Percentiles rank a stretch among this genome's conserved stretches.
These are phyloP conservation scores for Portevinia maculata DNA, from an alignment of 2,888 invertebrate species.

Conservation along the genomic window DNA sequence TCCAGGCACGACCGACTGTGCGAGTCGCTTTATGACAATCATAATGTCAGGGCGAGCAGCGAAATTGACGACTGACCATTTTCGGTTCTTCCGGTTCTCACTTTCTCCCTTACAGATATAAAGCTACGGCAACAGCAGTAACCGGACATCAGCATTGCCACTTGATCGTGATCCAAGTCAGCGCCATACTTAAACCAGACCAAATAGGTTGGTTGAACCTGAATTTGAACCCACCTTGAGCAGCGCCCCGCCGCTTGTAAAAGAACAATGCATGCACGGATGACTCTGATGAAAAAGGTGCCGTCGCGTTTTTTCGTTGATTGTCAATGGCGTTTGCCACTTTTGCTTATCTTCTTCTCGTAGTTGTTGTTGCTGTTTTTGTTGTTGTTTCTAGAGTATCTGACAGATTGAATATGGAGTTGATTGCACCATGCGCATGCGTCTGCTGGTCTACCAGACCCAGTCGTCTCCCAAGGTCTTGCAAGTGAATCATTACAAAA, in stretches of 20 bases:
- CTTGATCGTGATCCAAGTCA: conserved; percentile 66
- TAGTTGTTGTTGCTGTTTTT: no score
- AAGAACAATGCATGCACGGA: conserved; percentile 1
- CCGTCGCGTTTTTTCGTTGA: neutral
- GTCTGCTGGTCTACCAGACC: conserved; percentile 13
- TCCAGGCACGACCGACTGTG: conserved; percentile 50
- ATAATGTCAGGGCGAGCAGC: conserved; percentile 65
- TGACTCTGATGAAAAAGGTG: conserved; percentile 12
- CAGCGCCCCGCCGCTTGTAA: neutral
- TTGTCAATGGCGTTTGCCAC: conserved; percentile 51
- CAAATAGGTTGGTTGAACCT: conserved; percentile 63
- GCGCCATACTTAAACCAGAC: conserved; percentile 50
- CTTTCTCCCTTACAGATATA: conserved; percentile 58
- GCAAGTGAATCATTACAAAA: conserved; percentile 16
- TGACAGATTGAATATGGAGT: conserved; percentile 22
- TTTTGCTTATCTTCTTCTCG: conserved; percentile 41
- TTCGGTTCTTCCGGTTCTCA: conserved; percentile 72
- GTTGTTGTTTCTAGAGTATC: conserved; percentile 6
- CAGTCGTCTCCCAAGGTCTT: conserved; percentile 38
- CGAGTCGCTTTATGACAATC: conserved; percentile 63
- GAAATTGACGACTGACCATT: conserved; percentile 62
- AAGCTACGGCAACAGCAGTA: neutral
- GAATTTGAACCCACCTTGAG: conserved; percentile 12
- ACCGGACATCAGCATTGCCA: conserved; percentile 45
- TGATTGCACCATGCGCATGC: conserved; percentile 41